phyloP scores from a whole-genome alignment of 1,140 invertebrate genomes.

The Drosophila chauvacae region DNA sequence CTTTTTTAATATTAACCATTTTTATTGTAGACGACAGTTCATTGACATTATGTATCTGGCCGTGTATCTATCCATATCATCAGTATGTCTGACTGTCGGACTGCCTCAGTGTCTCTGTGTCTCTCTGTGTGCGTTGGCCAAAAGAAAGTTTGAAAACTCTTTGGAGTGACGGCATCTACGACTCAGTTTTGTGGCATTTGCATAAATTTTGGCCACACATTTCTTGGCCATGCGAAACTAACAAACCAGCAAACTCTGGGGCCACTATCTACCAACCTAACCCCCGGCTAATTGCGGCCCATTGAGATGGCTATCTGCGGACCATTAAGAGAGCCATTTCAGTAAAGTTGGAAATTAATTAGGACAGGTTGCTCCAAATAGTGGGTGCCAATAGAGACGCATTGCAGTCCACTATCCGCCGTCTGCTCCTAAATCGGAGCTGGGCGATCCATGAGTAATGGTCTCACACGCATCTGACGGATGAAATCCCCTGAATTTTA shows the following conservation, averaged over 20 bases:
- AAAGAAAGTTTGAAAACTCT: conserved; percentile 75
- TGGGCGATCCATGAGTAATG: conserved; percentile 39
- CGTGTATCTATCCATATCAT: conserved; percentile 34
- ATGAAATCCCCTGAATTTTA: conserved; percentile 18
- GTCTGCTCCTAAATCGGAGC: neutral
- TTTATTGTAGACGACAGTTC: conserved; percentile 58
- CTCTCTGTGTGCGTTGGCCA: conserved; percentile 34
- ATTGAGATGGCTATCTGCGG: conserved; percentile 58
- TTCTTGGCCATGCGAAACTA: conserved; percentile 71
- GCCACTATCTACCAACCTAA: conserved; percentile 5
- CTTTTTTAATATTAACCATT: conserved; percentile 72
- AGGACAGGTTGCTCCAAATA: conserved; percentile 65
- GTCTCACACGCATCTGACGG: conserved; percentile 36
- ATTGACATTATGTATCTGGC: conserved; percentile 61
- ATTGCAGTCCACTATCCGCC: conserved; percentile 11
- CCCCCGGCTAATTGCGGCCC: conserved; percentile 53
- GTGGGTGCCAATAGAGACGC: conserved; percentile 59
- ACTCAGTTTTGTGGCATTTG: conserved; percentile 54
- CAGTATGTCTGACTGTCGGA: conserved; percentile 12
- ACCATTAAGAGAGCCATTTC: conserved; percentile 71
- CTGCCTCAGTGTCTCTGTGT: conserved; percentile 14
- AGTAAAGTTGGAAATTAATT: conserved; percentile 73
- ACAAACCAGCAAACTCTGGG: neutral
- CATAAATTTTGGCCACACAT: conserved; percentile 77
- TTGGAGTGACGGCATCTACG: conserved; percentile 37